Evolutionary conservation across 37 sponge, comb jelly and placozoan species (phyloP).

Genomic region (Corticium candelabrum): DNA sequence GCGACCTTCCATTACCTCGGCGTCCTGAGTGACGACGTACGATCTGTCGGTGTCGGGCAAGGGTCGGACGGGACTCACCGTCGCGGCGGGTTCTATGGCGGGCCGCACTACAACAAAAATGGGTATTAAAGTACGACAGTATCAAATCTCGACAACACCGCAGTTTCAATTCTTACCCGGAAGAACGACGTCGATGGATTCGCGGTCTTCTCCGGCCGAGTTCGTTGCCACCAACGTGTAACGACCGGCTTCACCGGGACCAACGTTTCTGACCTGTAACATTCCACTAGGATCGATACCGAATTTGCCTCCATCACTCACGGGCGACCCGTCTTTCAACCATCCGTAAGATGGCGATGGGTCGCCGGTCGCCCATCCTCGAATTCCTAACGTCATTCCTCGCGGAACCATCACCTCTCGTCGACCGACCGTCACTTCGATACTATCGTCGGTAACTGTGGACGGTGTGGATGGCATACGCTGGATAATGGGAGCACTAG

Average conservation of each 20-base stretch:
- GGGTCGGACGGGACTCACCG: not conserved
- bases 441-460: not conserved
- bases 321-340: not conserved
- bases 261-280: not conserved
- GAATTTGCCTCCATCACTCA: not conserved
- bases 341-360: not conserved
- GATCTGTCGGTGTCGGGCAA: not conserved
- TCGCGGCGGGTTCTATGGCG: not conserved
- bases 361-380: not conserved
- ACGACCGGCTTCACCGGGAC: not conserved
- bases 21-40: not conserved
- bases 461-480: not conserved
- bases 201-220: not conserved
- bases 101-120: not conserved
- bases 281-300: not conserved
- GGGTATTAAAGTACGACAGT: too few relatives aligned
- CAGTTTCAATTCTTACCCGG: not conserved
- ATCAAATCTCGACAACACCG: not conserved
- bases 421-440: not conserved
- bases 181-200: not conserved
- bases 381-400: not conserved
- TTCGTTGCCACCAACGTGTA: not conserved
- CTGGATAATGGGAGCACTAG: not conserved
- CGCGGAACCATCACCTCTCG: not conserved
- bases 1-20: not conserved